These are phyloP conservation scores for Glandiceps talaboti DNA, from an alignment of 53 echinoderm and acorn worm genomes.

Conservation along the genomic window DNA sequence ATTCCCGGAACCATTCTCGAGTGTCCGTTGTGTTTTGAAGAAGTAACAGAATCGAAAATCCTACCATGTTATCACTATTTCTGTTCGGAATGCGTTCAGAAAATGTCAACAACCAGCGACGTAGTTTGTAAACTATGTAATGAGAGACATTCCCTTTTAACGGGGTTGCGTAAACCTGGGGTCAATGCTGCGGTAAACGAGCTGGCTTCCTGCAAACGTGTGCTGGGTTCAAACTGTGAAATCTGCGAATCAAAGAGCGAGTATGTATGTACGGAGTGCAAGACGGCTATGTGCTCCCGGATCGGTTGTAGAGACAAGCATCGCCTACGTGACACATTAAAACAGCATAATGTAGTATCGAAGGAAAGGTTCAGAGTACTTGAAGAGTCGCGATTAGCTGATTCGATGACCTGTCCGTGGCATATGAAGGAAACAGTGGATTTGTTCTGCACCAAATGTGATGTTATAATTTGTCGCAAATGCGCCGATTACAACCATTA, in stretches of 20 bases:
- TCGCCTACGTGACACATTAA: too few species aligned
- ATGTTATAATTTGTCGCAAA: neutral
- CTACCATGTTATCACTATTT: neutral
- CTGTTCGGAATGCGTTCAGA: neutral
- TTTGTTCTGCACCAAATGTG: neutral
- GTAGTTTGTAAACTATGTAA: neutral
- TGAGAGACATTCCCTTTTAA: neutral
- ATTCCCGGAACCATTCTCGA: neutral
- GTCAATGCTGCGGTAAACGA: neutral
- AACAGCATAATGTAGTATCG: neutral
- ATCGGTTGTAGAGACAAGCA: neutral
- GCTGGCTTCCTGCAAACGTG: neutral
- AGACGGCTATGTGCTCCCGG: neutral
- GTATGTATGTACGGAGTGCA: neutral
- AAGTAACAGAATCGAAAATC: neutral
- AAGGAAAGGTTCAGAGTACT: neutral
- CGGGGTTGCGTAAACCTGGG: neutral
- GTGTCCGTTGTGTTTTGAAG: neutral
- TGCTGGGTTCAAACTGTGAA: too few species aligned
- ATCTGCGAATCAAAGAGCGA: too few species aligned
- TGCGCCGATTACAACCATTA: neutral
- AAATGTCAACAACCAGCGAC: neutral
- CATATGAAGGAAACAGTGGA: neutral
- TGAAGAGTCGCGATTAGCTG: neutral
- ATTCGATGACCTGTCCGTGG: neutral